A percentile compares a stretch with the other conserved stretches of the same genome.
These are phyloP conservation scores for Urocitellus parryii DNA, from an alignment of 2,113 vertebrate genomes.

Conservation along the genomic window DNA sequence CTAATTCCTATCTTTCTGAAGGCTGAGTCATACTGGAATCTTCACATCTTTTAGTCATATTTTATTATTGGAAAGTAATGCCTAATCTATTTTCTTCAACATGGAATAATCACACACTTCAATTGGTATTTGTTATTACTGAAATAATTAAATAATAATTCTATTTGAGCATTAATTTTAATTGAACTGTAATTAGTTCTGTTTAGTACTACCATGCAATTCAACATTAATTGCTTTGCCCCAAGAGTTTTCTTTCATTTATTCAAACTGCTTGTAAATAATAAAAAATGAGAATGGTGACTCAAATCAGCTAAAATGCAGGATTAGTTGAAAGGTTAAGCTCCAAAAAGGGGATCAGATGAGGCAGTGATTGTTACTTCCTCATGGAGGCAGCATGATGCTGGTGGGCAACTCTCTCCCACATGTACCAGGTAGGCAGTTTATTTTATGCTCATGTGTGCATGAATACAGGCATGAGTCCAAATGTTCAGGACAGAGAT, in stretches of 20 bases:
- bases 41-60: neutral
- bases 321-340: neutral
- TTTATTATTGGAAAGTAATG: neutral
- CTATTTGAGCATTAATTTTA: conserved; percentile 60
- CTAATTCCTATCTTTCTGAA: neutral
- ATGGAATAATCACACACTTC: conserved; percentile 38
- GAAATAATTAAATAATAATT: conserved; percentile 71
- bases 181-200: conserved; percentile 69
- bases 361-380: neutral
- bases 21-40: neutral
- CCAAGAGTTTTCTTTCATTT: conserved; percentile 41
- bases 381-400: accelerated
- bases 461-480: neutral
- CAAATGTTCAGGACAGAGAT: neutral
- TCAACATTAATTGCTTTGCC: conserved; percentile 65
- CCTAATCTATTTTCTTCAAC: conserved; percentile 17
- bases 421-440: neutral
- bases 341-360: neutral
- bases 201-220: conserved; percentile 54
- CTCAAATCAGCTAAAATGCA: neutral
- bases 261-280: conserved; percentile 49
- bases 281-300: neutral
- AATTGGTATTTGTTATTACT: conserved; percentile 65
- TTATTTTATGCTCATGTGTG: neutral
- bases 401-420: neutral